Evolutionary conservation across 1,140 invertebrate genomes (phyloP).

Genomic region (Oscheius sp.): DNA sequence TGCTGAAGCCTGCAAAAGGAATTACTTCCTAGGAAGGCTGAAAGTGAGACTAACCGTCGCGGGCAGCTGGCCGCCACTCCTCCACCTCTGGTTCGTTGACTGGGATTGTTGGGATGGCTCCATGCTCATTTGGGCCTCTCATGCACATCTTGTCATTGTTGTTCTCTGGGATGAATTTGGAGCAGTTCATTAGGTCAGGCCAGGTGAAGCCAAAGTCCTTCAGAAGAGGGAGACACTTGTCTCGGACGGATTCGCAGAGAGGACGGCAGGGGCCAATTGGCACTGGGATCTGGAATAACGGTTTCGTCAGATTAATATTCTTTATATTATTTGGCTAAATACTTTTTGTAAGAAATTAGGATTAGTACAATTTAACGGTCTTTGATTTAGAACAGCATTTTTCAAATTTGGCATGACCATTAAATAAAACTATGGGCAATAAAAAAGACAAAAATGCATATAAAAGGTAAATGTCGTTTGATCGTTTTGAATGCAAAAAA

Average conservation of each 20-base stretch:
- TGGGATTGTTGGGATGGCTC: constrained; percentile 15
- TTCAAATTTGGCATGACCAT: too few relatives aligned
- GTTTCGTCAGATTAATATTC: neutral
- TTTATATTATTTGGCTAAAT: too few relatives aligned
- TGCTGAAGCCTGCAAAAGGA: neutral
- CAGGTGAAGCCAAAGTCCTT: constrained; percentile 62
- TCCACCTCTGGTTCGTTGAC: constrained; percentile 8
- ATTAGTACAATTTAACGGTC: too few relatives aligned
- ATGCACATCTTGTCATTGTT: constrained; percentile 46
- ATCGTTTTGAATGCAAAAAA: too few relatives aligned
- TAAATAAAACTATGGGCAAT: neutral
- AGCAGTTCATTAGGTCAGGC: constrained; percentile 62
- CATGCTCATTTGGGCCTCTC: constrained; percentile 38
- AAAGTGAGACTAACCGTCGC: too few relatives aligned
- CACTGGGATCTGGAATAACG: constrained; percentile 51
- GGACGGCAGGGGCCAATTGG: constrained; percentile 63
- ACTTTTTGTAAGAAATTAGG: too few relatives aligned
- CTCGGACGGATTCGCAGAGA: constrained; percentile 63
- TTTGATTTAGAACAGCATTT: too few relatives aligned
- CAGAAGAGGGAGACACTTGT: constrained; percentile 62
- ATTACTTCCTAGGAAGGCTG: neutral
- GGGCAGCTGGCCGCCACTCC: too few relatives aligned
- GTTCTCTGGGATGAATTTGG: constrained; percentile 45
- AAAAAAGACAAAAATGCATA: neutral
- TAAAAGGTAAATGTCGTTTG: neutral